A percentile compares a stretch with the other conserved stretches of the same genome.
phyloP scores from a whole-genome alignment of 2,113 vertebrate species.

The Otus sunia region DNA sequence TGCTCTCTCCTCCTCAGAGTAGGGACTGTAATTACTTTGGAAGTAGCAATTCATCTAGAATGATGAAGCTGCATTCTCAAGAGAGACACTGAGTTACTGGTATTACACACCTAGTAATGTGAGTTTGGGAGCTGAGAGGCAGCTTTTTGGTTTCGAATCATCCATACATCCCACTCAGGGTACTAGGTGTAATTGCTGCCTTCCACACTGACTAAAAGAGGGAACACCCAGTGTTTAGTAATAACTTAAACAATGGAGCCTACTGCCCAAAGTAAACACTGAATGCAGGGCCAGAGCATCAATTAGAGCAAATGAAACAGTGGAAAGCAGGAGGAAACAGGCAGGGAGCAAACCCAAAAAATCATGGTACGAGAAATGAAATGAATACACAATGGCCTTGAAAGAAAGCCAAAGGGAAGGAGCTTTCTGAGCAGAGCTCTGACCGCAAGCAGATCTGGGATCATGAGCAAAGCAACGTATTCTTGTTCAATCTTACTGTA shows the following conservation, averaged over 20 bases:
- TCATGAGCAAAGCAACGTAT: neutral
- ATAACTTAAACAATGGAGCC: neutral
- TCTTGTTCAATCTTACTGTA: neutral
- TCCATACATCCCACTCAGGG: neutral
- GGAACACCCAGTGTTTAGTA: neutral
- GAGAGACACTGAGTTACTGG: neutral
- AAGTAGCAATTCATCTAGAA: neutral
- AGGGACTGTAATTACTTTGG: neutral
- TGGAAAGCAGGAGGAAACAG: neutral
- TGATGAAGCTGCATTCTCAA: neutral
- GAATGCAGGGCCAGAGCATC: neutral
- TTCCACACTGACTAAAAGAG: neutral
- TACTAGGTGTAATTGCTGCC: neutral
- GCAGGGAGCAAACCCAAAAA: neutral
- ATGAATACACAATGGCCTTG: constrained; percentile 14
- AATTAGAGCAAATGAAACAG: neutral
- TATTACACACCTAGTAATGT: neutral
- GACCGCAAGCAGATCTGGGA: neutral
- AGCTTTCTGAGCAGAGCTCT: neutral
- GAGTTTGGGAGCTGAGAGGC: neutral
- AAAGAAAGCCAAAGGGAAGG: neutral
- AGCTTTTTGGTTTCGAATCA: neutral
- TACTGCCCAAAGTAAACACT: neutral
- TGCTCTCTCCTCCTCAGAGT: neutral
- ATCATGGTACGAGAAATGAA: neutral